Evolutionary conservation across 2,888 invertebrate species (phyloP).

Genomic region (Pheosia tremula): DNA sequence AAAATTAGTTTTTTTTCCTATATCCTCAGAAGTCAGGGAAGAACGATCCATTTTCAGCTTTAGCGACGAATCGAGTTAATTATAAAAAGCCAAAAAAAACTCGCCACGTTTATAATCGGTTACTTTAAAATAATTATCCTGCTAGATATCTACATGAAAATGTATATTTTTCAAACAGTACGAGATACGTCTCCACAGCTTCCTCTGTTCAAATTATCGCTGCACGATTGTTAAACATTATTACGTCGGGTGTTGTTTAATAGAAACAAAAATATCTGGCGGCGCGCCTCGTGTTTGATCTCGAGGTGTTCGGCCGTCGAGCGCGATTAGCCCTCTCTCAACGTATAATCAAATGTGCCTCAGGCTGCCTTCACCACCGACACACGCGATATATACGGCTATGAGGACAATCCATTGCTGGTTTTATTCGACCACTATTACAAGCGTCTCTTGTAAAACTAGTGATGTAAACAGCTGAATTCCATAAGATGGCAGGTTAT

Average conservation of each 20-base stretch:
- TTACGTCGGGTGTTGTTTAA: slow-evolving; percentile 85
- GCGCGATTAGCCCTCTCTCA: slow-evolving; percentile 84
- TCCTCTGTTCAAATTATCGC: slow-evolving; percentile 77
- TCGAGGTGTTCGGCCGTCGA: slow-evolving; percentile 85
- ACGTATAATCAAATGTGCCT: slow-evolving; percentile 84
- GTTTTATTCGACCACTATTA: slow-evolving; percentile 11
- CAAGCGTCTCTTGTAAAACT: slow-evolving; percentile 10
- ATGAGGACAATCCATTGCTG: slow-evolving; percentile 46
- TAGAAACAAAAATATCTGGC: slow-evolving; percentile 85
- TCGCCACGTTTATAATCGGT: no score
- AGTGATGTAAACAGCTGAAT: slow-evolving; percentile 32
- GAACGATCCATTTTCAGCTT: no score
- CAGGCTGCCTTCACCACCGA: slow-evolving; percentile 62
- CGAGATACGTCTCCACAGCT: slow-evolving; percentile 46
- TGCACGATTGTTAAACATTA: slow-evolving; percentile 85
- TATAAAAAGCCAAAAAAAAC: no score
- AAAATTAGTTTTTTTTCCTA: no score
- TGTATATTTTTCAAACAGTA: neutral
- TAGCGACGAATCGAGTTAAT: no score
- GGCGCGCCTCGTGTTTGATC: slow-evolving; percentile 85
- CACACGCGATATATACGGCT: slow-evolving; percentile 29
- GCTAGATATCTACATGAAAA: neutral
- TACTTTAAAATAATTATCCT: neutral
- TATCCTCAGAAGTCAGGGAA: no score
- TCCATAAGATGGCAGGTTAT: slow-evolving; percentile 24